A percentile compares a stretch with the other conserved stretches of the same genome.
These are phyloP conservation scores for Macrosoma leucophasiata DNA, from an alignment of 2,888 invertebrate species.

Conservation along the genomic window DNA sequence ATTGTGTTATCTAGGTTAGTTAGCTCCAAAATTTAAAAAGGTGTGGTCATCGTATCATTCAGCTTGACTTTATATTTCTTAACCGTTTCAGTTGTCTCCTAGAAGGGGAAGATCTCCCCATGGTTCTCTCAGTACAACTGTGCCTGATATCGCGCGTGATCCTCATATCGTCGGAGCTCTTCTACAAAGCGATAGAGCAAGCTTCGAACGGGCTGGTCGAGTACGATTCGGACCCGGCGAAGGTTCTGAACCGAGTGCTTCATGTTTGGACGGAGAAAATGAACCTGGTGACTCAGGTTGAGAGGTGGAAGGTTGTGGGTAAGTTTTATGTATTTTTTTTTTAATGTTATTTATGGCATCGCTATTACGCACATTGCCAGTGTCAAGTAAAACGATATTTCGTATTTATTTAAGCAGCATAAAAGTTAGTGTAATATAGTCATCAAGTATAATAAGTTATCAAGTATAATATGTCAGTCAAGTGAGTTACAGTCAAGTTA, in stretches of 20 bases:
- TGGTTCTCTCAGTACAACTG: conserved; percentile 86
- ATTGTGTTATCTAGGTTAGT: too few species aligned
- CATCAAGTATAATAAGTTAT: too few species aligned
- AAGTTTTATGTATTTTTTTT: conserved; percentile 41
- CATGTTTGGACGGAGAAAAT: conserved; percentile 88
- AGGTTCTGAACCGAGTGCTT: conserved; percentile 81
- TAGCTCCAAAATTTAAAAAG: too few species aligned
- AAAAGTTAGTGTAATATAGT: too few species aligned
- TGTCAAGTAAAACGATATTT: too few species aligned
- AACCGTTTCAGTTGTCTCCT: conserved; percentile 80
- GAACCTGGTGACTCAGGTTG: conserved; percentile 84
- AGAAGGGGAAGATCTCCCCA: conserved; percentile 81
- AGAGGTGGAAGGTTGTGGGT: conserved; percentile 89
- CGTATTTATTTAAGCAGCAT: too few species aligned
- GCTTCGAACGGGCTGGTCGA: conserved; percentile 57
- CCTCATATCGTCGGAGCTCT: conserved; percentile 79
- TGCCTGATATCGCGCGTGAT: conserved; percentile 87
- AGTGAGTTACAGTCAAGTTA: too few species aligned
- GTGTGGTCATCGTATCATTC: too few species aligned
- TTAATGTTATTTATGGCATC: too few species aligned
- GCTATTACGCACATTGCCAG: too few species aligned
- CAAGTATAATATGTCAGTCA: too few species aligned
- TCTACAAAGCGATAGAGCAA: conserved; percentile 75
- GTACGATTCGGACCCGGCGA: conserved; percentile 74
- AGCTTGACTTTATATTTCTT: too few species aligned